Evolutionary conservation across 2,797 vertebrate species (phyloP).

Genomic region (Picus viridis): DNA sequence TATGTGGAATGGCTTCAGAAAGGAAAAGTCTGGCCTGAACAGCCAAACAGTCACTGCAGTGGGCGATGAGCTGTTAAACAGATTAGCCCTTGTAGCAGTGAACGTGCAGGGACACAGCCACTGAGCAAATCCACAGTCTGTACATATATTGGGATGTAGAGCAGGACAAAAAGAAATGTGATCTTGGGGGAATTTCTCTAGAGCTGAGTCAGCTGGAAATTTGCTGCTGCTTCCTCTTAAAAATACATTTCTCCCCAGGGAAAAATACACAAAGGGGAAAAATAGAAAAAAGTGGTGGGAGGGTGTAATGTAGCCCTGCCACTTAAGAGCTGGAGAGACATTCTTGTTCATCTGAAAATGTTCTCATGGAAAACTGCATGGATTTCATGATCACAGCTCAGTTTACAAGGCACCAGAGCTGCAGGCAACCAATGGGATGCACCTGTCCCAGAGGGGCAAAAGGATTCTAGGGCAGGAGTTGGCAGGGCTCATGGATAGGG

Average conservation of each 20-base stretch:
- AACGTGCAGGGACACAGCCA: background rate
- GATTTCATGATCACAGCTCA: too few relatives aligned
- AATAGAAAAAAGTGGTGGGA: background rate
- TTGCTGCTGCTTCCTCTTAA: background rate
- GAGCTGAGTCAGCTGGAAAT: slow-evolving; percentile 10
- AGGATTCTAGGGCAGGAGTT: too few relatives aligned
- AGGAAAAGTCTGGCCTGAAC: background rate
- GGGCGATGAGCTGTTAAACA: slow-evolving; percentile 3
- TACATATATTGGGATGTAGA: background rate
- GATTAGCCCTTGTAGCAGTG: background rate
- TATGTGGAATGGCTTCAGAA: background rate
- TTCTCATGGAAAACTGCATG: background rate
- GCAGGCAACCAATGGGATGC: too few relatives aligned
- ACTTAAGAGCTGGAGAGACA: background rate
- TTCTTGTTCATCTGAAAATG: background rate
- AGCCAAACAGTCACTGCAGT: background rate
- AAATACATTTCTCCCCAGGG: background rate
- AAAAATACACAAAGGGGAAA: background rate
- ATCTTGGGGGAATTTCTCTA: background rate
- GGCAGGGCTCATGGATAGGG: too few relatives aligned
- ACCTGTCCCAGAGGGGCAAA: too few relatives aligned
- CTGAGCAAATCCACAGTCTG: background rate
- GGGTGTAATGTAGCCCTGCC: background rate
- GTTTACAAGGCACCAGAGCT: too few relatives aligned
- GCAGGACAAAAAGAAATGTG: background rate